Evolutionary conservation across 2,888 invertebrate genomes (phyloP).

Genomic region (Rhamnusium bicolor): DNA sequence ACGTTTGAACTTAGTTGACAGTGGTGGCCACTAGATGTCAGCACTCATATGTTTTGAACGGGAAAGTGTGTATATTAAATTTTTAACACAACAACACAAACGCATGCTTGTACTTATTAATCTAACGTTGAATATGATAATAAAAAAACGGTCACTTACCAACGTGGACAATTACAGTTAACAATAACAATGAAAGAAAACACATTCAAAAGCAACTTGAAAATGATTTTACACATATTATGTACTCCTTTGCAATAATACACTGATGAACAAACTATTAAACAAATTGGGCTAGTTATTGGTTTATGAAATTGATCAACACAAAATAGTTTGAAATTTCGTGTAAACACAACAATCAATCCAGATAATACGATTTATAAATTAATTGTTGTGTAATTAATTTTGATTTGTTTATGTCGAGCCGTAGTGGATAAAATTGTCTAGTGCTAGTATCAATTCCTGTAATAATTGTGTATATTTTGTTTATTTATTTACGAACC

Average conservation of each 20-base stretch:
- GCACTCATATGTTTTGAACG: not conserved
- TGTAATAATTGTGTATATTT: not conserved
- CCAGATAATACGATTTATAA: not conserved
- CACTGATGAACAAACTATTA: not conserved
- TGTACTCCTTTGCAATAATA: conserved; percentile 12
- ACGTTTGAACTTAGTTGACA: not conserved
- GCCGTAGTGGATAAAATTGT: not conserved
- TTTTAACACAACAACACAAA: conserved; percentile 6
- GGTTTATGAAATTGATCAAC: not conserved
- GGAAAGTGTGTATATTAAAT: not conserved
- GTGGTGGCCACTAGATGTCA: not conserved
- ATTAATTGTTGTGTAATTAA: not conserved
- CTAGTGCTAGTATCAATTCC: not conserved
- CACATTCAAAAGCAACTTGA: conserved; percentile 15
- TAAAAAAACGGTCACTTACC: conserved; percentile 17
- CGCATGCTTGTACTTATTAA: not conserved
- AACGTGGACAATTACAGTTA: not conserved
- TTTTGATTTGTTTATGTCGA: not conserved
- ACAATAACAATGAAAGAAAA: conserved; percentile 9
- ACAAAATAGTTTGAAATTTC: not conserved
- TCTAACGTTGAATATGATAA: not conserved
- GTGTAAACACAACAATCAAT: not conserved
- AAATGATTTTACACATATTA: not conserved
- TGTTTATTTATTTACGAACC: not conserved
- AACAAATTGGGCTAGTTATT: not conserved